Conservation (phyloP, 2,888 invertebrate species). For the Orchesellides sinensis region DNA sequence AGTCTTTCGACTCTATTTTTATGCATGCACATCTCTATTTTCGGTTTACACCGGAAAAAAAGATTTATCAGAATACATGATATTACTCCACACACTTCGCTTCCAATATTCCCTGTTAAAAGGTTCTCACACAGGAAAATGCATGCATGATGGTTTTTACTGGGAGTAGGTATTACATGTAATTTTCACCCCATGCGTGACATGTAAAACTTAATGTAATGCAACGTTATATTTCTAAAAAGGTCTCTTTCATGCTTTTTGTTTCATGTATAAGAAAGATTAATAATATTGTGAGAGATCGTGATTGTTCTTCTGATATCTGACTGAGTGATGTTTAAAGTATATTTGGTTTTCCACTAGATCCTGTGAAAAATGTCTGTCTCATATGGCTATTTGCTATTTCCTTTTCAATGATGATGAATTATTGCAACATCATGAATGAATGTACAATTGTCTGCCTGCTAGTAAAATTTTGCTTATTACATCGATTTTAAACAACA, state of each 20-base stretch:
- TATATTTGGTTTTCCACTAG: too few species aligned
- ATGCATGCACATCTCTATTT: slow-evolving; percentile 70
- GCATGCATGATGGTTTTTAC: not conserved
- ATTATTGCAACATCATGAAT: too few species aligned
- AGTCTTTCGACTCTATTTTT: slow-evolving; percentile 69
- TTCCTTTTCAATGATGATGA: too few species aligned
- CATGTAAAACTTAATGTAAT: too few species aligned
- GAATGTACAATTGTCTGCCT: too few species aligned
- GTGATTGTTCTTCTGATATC: not conserved
- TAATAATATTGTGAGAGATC: not conserved
- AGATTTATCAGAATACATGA: not conserved
- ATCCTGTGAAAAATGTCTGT: too few species aligned
- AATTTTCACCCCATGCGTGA: not conserved
- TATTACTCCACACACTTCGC: not conserved
- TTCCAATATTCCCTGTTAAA: slow-evolving; percentile 2
- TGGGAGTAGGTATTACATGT: not conserved
- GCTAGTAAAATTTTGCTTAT: too few species aligned
- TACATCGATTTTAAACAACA: too few species aligned
- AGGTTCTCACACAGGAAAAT: not conserved
- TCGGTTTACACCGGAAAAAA: slow-evolving; percentile 69
- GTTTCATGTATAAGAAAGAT: not conserved
- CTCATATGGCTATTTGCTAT: too few species aligned
- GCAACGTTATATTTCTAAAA: not conserved
- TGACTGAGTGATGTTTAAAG: too few species aligned
- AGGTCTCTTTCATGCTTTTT: not conserved